phyloP scores from a whole-genome alignment of 1,140 invertebrate genomes.

The Orchestia grillus region DNA sequence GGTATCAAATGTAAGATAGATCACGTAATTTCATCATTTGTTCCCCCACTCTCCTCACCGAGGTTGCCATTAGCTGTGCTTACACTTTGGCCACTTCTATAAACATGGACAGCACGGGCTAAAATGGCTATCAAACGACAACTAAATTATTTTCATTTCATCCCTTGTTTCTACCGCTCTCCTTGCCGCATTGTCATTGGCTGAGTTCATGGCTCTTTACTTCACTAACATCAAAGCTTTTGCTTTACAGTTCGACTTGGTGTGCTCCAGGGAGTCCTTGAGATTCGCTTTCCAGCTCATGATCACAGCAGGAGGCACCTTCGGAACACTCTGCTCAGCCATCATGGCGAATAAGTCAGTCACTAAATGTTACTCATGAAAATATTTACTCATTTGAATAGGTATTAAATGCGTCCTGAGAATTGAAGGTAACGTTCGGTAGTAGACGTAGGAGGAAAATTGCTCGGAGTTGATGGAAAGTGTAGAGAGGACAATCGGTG shows the following conservation, averaged over 20 bases:
- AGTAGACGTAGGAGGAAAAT: neutral
- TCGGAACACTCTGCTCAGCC: neutral
- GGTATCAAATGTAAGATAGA: too few species aligned
- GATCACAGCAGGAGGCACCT: neutral
- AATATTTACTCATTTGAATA: too few species aligned
- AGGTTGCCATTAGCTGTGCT: too few species aligned
- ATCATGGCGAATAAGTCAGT: neutral
- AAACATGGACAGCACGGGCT: too few species aligned
- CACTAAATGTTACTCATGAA: neutral
- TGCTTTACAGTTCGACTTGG: neutral
- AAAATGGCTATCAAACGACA: too few species aligned
- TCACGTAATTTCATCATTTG: too few species aligned
- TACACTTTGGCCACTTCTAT: too few species aligned
- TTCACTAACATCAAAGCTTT: neutral
- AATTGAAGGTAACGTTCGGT: neutral
- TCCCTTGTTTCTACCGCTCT: too few species aligned
- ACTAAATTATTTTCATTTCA: too few species aligned
- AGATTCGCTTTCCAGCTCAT: neutral
- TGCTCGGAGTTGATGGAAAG: neutral
- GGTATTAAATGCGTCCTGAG: neutral
- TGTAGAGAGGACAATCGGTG: neutral
- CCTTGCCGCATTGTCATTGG: too few species aligned
- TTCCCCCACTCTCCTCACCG: too few species aligned
- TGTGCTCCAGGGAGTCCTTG: neutral
- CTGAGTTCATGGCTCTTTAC: too few species aligned